Evolutionary conservation across 2,113 vertebrate genomes (phyloP).

Genomic region (Lamprotornis superbus): DNA sequence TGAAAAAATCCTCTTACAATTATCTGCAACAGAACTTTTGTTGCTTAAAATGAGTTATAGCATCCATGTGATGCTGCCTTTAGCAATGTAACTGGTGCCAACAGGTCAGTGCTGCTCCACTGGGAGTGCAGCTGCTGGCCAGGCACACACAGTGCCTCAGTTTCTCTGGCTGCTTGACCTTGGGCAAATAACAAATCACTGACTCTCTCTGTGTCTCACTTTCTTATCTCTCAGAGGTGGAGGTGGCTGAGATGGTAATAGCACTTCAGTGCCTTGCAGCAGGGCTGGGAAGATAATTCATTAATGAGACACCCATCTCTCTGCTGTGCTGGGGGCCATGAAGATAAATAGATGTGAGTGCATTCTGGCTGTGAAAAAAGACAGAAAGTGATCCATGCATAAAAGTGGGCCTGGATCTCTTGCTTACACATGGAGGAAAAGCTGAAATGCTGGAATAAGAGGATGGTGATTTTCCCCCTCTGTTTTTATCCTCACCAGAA

Average conservation of each 20-base stretch:
- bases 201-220: neutral
- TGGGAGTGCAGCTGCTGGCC: neutral
- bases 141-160: neutral
- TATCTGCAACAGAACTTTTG: neutral
- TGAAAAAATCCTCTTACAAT: neutral
- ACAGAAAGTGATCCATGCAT: neutral
- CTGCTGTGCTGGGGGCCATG: neutral
- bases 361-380: neutral
- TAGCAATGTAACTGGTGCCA: neutral
- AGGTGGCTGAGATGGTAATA: neutral
- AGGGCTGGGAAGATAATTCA: neutral
- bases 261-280: neutral
- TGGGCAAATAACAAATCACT: neutral
- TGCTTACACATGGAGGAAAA: neutral
- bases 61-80: neutral
- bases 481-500: neutral
- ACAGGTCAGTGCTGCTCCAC: accelerated
- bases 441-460: neutral
- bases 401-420: neutral
- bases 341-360: neutral
- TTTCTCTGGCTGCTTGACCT: neutral
- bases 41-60: neutral
- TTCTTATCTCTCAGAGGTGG: neutral
- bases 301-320: neutral
- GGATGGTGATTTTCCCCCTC: neutral